phyloP scores from a whole-genome alignment of 2,888 invertebrate species.

The Rosalia funebris region DNA sequence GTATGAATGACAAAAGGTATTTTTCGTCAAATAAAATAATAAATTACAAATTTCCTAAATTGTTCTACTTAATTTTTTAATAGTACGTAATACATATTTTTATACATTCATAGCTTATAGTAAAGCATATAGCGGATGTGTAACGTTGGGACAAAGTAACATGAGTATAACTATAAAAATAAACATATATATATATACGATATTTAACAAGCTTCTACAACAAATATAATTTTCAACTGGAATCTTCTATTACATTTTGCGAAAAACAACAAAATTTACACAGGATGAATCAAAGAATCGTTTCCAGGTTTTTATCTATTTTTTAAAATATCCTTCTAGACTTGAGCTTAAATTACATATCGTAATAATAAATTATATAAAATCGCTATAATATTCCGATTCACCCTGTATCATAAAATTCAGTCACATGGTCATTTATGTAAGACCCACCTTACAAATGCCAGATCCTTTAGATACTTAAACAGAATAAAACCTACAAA shows the following conservation, averaged over 20 bases:
- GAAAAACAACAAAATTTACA: slow-evolving; percentile 23
- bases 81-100: slow-evolving; percentile 54
- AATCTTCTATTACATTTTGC: slow-evolving; percentile 25
- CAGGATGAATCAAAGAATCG: slow-evolving; percentile 8
- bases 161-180: slow-evolving; percentile 56
- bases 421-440: slow-evolving; percentile 46
- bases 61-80: slow-evolving; percentile 50
- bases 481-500: no score
- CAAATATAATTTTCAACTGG: slow-evolving; percentile 34
- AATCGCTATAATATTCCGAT: not conserved
- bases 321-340: not conserved
- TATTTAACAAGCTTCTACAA: slow-evolving; percentile 55
- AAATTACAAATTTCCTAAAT: slow-evolving; percentile 52
- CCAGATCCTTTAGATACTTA: slow-evolving; percentile 29
- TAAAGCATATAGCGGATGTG: slow-evolving; percentile 59
- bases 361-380: not conserved
- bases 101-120: slow-evolving; percentile 60
- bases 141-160: slow-evolving; percentile 47
- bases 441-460: slow-evolving; percentile 39
- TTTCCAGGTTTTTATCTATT: not conserved
- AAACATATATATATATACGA: slow-evolving; percentile 53
- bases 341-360: not conserved
- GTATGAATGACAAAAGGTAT: slow-evolving; percentile 45
- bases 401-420: slow-evolving; percentile 23
- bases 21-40: slow-evolving; percentile 43